Evolutionary conservation across 1,140 invertebrate species (phyloP), one percentile per base, ranked within the genome.

Genomic region (Drosophila malerkotliana): DNA sequence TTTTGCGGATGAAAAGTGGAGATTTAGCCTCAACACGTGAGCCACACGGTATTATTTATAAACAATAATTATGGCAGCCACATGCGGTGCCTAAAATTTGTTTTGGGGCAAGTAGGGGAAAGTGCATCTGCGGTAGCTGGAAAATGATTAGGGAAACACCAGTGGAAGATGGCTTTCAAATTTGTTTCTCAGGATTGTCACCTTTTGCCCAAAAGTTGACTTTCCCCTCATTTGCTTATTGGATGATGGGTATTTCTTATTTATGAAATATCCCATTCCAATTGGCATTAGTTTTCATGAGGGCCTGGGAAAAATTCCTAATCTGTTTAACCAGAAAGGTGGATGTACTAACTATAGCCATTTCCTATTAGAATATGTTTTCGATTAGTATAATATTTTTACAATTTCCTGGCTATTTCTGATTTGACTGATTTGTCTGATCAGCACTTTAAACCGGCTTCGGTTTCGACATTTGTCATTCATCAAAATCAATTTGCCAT

Each of bases 121-220:
- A 72, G 55, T 59, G 79, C 60, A 75, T 55, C 54, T 59, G 47
- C 55, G 55, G 67, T 74, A 56, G 53, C 59, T 75, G 44, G 48
- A 54, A 77, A 55, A 54, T 60, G 75, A 66, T 73, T 73, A 10
- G 44, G n/a, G 24, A 45, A 56, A 21, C 24, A 45, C 14, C 15
- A 10, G 52, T 24, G 8, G 48, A 44, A 18, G 32, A 51, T 60
- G 51, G 60, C 61, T 75, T 75, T 75, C 72, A 75, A 75, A 57
- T 66, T 77, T 54, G 57, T 77, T 85, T 85, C 81, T 71, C 81
- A 85, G 81, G 81, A 87, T 41, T 85, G 81, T 85, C 81, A 85
- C 78, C 73, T 87, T 84, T 81, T 48, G 72, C 56, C 55, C 21
- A 34, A 18, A 12, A 9, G 32, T 59, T 61, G 49, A 12, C 51